Percentiles rank a stretch among this genome's conserved stretches.
Conservation (phyloP, 2,113 vertebrate genomes). For the Malurus alboscapulatus region DNA sequence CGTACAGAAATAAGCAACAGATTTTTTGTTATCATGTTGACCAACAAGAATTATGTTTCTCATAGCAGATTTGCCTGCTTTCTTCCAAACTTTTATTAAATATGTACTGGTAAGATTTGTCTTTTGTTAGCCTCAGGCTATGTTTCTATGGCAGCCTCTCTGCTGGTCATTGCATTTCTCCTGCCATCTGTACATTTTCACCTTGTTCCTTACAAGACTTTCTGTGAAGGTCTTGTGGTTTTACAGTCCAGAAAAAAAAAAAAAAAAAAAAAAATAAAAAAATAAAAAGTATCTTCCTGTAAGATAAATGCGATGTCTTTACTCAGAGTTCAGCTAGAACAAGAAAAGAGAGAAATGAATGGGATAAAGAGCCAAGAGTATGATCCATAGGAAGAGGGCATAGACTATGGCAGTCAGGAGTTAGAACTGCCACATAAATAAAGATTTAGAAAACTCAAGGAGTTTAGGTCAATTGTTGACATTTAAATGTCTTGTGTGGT, state of each 20-base stretch:
- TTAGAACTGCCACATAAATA: neutral
- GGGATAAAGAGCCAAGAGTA: neutral
- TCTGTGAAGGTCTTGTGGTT: neutral
- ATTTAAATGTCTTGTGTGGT: neutral
- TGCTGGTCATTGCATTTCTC: neutral
- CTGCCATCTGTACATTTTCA: neutral
- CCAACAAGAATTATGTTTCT: neutral
- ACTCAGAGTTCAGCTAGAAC: neutral
- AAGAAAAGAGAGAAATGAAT: neutral
- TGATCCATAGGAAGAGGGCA: neutral
- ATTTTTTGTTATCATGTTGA: neutral
- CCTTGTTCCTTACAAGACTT: neutral
- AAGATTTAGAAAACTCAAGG: neutral
- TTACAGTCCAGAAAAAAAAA: neutral
- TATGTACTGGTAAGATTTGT: neutral
- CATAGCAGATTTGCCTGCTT: neutral
- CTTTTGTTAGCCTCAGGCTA: neutral
- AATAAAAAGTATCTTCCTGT: neutral
- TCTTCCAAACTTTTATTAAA: neutral
- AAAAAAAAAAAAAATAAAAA: neutral
- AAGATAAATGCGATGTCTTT: neutral
- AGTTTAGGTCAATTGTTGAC: neutral
- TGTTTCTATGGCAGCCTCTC: slow-evolving; percentile 14
- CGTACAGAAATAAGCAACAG: neutral
- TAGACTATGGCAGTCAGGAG: neutral